These are phyloP conservation scores for Saguinus imperator DNA, from an alignment of 2,113 vertebrate genomes.

Conservation along the genomic window DNA sequence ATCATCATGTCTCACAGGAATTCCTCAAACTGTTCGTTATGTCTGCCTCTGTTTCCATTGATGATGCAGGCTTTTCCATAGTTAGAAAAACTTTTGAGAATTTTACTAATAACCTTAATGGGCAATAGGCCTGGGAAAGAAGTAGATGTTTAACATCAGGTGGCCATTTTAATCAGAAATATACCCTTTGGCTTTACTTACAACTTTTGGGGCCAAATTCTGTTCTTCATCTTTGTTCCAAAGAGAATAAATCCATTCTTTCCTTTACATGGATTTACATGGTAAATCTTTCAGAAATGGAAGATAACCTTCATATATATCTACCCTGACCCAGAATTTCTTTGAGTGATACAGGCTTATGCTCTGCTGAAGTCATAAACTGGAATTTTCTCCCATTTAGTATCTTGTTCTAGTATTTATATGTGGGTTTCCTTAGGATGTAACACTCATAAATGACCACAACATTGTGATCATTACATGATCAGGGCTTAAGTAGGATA, in stretches of 20 bases:
- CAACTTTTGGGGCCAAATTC: neutral
- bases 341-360: neutral
- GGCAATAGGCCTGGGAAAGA: neutral
- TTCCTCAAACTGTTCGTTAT: neutral
- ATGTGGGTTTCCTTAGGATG: neutral
- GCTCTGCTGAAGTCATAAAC: rapidly evolving
- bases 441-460: neutral
- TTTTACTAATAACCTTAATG: neutral
- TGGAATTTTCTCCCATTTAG: neutral
- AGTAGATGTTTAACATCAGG: neutral
- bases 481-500: neutral
- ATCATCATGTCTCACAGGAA: neutral
- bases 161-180: neutral
- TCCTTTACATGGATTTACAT: neutral
- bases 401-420: neutral
- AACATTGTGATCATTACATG: neutral
- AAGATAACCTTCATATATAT: rapidly evolving
- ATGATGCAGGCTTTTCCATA: neutral
- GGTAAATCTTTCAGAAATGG: neutral
- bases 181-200: neutral
- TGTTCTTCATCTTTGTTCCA: neutral
- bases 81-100: neutral
- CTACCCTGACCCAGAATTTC: neutral
- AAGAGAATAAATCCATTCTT: neutral
- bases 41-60: neutral